Conservation (phyloP, 2,113 vertebrate genomes). For the Corythaeola cristata region DNA sequence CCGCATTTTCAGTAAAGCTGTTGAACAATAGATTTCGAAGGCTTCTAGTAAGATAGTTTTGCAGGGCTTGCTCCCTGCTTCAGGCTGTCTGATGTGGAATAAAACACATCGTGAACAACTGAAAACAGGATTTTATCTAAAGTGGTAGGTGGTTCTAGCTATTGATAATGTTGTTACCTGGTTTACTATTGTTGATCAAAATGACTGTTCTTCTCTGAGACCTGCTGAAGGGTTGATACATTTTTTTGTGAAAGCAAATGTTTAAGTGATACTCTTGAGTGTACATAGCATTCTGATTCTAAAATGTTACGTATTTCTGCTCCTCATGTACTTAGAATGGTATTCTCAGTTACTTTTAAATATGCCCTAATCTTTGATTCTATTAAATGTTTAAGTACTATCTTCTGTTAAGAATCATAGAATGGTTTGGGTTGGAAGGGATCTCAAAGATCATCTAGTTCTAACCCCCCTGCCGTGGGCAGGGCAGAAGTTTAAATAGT, state of each 20-base stretch:
- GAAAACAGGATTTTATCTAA: not conserved
- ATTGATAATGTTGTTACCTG: not conserved
- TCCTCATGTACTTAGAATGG: rapidly evolving
- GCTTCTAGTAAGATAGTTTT: not conserved
- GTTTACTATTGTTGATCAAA: not conserved
- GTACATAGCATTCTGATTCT: not conserved
- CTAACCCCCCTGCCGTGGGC: too few relatives aligned
- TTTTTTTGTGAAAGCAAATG: not conserved
- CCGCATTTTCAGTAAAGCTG: not conserved
- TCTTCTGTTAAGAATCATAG: not conserved
- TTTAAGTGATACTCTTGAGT: not conserved
- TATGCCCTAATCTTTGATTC: not conserved
- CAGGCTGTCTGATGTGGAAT: not conserved
- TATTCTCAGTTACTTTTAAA: not conserved
- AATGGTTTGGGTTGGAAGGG: too few relatives aligned
- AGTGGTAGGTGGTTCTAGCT: not conserved
- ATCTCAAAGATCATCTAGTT: too few relatives aligned
- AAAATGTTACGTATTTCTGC: not conserved
- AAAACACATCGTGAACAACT: not conserved
- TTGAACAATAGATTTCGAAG: not conserved
- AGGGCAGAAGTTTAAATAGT: not conserved
- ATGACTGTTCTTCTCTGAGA: not conserved
- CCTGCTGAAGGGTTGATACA: not conserved
- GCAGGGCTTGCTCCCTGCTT: not conserved
- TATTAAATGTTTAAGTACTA: not conserved